phyloP scores from a whole-genome alignment of 2,797 vertebrate species.

The Hephaestus fuliginosus region DNA sequence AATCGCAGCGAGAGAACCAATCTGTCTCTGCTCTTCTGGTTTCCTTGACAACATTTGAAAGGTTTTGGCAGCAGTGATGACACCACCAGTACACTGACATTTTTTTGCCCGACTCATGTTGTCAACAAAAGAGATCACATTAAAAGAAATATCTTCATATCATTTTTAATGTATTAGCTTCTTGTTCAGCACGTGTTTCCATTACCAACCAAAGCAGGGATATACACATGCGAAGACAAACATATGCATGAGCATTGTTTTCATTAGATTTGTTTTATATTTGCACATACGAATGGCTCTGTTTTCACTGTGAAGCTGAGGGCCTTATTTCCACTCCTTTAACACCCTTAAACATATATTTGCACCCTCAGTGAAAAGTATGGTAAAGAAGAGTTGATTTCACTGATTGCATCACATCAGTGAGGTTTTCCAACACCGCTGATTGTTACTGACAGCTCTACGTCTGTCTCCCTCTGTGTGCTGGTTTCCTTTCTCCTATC shows the following conservation, averaged over 20 bases:
- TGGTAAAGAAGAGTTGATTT: no score
- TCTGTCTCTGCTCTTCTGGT: background rate
- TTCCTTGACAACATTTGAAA: conserved; percentile 3
- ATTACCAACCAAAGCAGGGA: background rate
- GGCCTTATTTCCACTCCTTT: no score
- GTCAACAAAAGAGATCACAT: background rate
- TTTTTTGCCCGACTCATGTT: background rate
- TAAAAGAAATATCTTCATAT: background rate
- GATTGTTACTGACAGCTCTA: no score
- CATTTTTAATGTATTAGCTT: background rate
- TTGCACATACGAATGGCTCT: background rate
- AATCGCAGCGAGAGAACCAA: background rate
- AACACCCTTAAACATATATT: no score
- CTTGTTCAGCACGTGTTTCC: background rate
- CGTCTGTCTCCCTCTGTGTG: no score
- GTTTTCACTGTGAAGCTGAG: no score
- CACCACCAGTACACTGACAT: background rate
- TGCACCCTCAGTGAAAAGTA: no score
- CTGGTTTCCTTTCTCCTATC: no score
- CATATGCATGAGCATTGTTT: background rate
- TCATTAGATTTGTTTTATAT: background rate
- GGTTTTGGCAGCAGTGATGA: background rate
- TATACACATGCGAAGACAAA: background rate
- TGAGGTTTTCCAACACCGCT: no score
- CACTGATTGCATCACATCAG: no score